These are phyloP conservation scores for Noctua fimbriata DNA, from an alignment of 2,888 invertebrate genomes.

Conservation along the genomic window DNA sequence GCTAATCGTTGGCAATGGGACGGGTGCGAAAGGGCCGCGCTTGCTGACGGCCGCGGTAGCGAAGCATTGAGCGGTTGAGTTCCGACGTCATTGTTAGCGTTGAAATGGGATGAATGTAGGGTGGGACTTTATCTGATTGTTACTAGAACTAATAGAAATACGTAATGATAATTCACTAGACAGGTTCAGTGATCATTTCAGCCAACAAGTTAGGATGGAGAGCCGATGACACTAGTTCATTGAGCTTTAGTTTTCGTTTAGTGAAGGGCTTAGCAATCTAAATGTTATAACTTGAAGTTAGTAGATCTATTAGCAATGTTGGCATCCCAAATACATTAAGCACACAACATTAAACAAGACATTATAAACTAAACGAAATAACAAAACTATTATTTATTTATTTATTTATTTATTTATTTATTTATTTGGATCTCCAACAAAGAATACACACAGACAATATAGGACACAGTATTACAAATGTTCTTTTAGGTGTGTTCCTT, in stretches of 20 bases:
- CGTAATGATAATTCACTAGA: neutral
- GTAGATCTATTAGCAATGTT: neutral
- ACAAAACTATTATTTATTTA: too few relatives aligned
- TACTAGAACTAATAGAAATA: conserved; percentile 6
- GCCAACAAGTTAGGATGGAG: neutral
- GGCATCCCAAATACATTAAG: neutral
- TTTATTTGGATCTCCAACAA: too few relatives aligned
- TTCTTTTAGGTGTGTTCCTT: too few relatives aligned
- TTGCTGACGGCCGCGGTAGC: neutral
- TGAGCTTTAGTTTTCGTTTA: neutral
- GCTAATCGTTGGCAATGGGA: neutral
- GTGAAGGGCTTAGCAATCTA: neutral
- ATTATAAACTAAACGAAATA: neutral
- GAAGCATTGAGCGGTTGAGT: conserved; percentile 15
- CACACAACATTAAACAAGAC: neutral
- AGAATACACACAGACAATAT: too few relatives aligned
- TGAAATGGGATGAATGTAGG: conserved; percentile 22
- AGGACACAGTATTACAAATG: too few relatives aligned
- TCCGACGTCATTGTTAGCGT: conserved; percentile 33
- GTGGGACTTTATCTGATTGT: conserved; percentile 5
- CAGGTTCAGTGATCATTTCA: neutral
- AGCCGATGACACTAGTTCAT: neutral
- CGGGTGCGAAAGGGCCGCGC: neutral
- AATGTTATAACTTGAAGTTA: neutral
- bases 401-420: too few relatives aligned